Conservation (phyloP, 2,888 invertebrate species). For the Callimorpha dominula region DNA sequence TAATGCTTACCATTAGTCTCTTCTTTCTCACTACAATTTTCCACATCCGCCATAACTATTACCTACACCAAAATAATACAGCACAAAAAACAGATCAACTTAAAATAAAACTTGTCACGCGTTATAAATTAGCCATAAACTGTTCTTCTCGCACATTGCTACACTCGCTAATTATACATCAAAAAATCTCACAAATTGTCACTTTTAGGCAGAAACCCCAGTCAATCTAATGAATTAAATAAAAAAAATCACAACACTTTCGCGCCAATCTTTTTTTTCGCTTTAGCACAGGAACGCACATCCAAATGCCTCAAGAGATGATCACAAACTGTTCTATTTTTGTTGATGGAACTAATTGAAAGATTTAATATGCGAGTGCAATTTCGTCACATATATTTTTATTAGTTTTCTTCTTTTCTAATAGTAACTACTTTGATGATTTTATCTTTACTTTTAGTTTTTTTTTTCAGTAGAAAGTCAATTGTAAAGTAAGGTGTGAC, state of each 20-base stretch:
- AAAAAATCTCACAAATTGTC: slow-evolving; percentile 26
- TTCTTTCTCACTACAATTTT: slow-evolving; percentile 50
- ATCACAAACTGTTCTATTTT: slow-evolving; percentile 81
- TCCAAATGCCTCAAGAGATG: slow-evolving; percentile 64
- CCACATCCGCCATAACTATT: slow-evolving; percentile 61
- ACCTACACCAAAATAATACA: slow-evolving; percentile 30
- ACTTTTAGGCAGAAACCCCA: slow-evolving; percentile 14
- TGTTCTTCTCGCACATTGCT: slow-evolving; percentile 61
- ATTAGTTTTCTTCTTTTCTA: not conserved
- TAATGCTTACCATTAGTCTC: slow-evolving; percentile 40
- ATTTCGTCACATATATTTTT: slow-evolving; percentile 30
- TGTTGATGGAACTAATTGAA: slow-evolving; percentile 66
- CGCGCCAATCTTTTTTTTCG: slow-evolving; percentile 61
- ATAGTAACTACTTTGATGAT: not conserved
- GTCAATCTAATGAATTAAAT: slow-evolving; percentile 19
- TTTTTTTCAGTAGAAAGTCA: not conserved
- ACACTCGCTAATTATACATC: slow-evolving; percentile 34
- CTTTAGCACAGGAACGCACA: slow-evolving; percentile 60
- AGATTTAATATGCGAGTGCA: slow-evolving; percentile 43
- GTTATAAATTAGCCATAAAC: slow-evolving; percentile 57
- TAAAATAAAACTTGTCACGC: slow-evolving; percentile 50
- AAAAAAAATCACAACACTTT: slow-evolving; percentile 47
- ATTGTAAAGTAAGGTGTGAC: not conserved
- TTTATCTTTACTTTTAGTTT: not conserved
- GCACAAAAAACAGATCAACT: slow-evolving; percentile 43